phyloP scores from a whole-genome alignment of 2,113 vertebrate species.

The Bubo blakistoni region DNA sequence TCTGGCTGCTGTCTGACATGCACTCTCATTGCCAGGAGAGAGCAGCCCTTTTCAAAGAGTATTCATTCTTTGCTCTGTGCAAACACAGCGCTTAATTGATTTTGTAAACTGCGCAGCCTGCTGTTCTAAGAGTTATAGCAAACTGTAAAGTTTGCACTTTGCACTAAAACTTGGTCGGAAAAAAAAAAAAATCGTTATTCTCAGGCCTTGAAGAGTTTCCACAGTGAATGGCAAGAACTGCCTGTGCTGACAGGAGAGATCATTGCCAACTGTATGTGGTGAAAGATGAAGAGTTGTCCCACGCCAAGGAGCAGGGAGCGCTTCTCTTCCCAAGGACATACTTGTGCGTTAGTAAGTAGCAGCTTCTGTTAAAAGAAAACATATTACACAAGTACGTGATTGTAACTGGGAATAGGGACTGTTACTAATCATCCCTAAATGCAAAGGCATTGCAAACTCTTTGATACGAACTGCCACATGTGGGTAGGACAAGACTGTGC shows the following conservation, averaged over 20 bases:
- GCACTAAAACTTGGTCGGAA: not conserved
- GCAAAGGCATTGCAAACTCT: not conserved
- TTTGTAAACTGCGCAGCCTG: not conserved
- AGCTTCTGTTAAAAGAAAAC: not conserved
- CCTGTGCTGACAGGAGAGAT: not conserved
- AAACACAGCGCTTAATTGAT: not conserved
- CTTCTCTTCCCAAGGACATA: not conserved
- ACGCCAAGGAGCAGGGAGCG: accelerated
- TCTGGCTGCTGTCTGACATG: not conserved
- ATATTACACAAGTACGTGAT: not conserved
- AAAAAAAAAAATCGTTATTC: not conserved
- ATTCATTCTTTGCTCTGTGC: not conserved
- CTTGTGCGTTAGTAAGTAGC: not conserved
- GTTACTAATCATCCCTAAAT: not conserved
- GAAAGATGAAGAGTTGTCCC: not conserved
- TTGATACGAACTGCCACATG: not conserved
- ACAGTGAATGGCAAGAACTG: not conserved
- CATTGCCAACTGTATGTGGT: not conserved
- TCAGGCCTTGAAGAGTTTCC: not conserved
- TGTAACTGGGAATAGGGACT: not conserved
- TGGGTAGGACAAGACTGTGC: not conserved
- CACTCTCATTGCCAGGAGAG: not conserved
- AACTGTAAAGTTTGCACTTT: not conserved
- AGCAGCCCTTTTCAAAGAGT: not conserved
- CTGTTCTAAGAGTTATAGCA: not conserved